A percentile compares a stretch with the other conserved stretches of the same genome.
phyloP scores from a whole-genome alignment of 2,888 invertebrate species.

The Dorcus parallelipipedus region DNA sequence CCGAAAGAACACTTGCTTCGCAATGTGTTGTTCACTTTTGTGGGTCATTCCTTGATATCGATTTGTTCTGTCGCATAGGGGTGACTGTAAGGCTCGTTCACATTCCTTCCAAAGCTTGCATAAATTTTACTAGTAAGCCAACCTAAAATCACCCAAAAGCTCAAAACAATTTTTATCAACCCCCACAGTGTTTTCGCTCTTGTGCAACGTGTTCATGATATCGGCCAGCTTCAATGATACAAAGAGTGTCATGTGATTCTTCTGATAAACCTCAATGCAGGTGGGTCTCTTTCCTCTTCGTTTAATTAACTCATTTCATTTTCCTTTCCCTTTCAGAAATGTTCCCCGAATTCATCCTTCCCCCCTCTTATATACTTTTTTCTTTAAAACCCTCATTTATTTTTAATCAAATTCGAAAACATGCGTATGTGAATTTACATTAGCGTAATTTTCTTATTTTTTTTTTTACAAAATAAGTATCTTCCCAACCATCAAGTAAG shows the following conservation, averaged over 20 bases:
- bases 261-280: conserved; percentile 42
- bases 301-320: conserved; percentile 7
- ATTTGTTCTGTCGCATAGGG: conserved; percentile 49
- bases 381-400: not conserved
- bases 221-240: conserved; percentile 40
- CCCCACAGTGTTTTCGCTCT: conserved; percentile 36
- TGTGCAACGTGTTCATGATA: conserved; percentile 36
- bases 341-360: not conserved
- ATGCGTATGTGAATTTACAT: not conserved
- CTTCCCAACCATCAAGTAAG: too few species aligned
- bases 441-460: too few species aligned
- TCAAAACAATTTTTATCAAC: conserved; percentile 32
- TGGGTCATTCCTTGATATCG: conserved; percentile 48
- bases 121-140: conserved; percentile 31
- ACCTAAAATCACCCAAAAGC: conserved; percentile 31
- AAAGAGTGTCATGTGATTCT: conserved; percentile 40
- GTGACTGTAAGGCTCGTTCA: conserved; percentile 44
- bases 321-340: conserved; percentile 20
- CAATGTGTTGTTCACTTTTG: conserved; percentile 36
- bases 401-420: not conserved
- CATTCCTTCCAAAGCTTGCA: conserved; percentile 30
- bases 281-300: conserved; percentile 32
- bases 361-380: not conserved
- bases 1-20: conserved; percentile 20
- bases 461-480: too few species aligned